These are phyloP conservation scores for Hippasteria phrygiana DNA, from an alignment of 53 echinoderm and acorn worm species.

Conservation along the genomic window DNA sequence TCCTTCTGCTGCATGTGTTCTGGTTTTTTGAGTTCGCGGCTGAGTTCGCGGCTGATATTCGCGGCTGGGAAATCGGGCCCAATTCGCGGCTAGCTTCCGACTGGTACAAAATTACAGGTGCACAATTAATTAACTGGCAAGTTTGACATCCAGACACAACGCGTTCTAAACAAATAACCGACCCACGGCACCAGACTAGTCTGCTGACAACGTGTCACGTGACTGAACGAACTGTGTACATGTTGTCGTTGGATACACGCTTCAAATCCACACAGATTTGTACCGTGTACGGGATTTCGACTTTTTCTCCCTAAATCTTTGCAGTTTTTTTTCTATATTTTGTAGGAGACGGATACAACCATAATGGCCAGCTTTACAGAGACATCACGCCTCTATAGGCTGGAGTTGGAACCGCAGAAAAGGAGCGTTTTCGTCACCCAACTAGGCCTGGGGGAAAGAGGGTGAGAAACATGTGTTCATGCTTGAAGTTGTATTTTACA, in stretches of 20 bases:
- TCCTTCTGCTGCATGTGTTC: no score
- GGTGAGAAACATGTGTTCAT: conserved; percentile 63
- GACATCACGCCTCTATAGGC: conserved; percentile 76
- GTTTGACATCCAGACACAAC: conserved; percentile 19
- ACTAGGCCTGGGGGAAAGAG: conserved; percentile 86
- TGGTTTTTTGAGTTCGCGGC: no score
- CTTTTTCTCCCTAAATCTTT: neutral
- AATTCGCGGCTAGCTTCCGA: no score
- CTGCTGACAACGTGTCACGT: conserved; percentile 14
- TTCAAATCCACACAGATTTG: neutral
- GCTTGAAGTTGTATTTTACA: no score
- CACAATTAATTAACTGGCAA: conserved; percentile 36
- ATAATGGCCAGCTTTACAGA: conserved; percentile 63
- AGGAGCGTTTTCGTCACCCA: conserved; percentile 97
- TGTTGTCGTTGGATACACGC: conserved; percentile 68
- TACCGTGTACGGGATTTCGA: neutral
- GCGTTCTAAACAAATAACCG: neutral
- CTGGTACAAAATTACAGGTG: conserved; percentile 1
- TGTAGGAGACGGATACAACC: neutral
- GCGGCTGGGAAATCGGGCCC: no score
- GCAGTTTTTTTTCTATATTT: neutral
- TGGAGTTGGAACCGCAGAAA: conserved; percentile 94
- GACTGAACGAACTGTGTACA: conserved; percentile 15
- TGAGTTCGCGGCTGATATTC: no score
- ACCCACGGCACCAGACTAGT: conserved; percentile 27